Evolutionary conservation across 1,140 invertebrate genomes (phyloP).

Genomic region (Aphidius ervi): DNA sequence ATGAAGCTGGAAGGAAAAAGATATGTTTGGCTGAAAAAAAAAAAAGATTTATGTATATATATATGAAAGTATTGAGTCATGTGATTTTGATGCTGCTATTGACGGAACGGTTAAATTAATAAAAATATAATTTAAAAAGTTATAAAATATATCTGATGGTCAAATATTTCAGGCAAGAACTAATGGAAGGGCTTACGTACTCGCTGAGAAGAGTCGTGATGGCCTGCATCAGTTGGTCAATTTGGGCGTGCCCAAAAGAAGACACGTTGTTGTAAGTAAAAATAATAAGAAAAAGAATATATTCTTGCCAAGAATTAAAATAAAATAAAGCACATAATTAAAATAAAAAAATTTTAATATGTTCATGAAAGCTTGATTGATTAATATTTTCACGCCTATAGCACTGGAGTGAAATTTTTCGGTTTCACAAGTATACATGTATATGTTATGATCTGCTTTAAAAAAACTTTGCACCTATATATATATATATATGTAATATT

Average conservation of each 20-base stretch:
- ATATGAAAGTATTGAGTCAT: neutral
- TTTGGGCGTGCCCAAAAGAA: slow-evolving; percentile 43
- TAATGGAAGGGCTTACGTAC: slow-evolving; percentile 36
- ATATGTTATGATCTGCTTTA: too few relatives aligned
- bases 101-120: too few relatives aligned
- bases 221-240: slow-evolving; percentile 43
- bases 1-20: neutral
- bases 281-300: slow-evolving; percentile 16
- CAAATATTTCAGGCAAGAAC: slow-evolving; percentile 46
- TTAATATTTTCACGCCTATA: neutral
- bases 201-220: slow-evolving; percentile 40
- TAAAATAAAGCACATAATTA: too few relatives aligned
- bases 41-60: neutral
- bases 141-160: slow-evolving; percentile 25
- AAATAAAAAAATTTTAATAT: neutral
- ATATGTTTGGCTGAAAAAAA: neutral
- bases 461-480: too few relatives aligned
- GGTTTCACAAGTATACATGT: too few relatives aligned
- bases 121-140: too few relatives aligned
- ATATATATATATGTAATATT: too few relatives aligned
- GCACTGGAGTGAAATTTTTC: neutral
- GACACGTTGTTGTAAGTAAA: slow-evolving; percentile 42
- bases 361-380: neutral
- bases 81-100: too few relatives aligned
- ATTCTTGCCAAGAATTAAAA: too few relatives aligned